Conservation (phyloP, 2,113 vertebrate species). For the Sinocyclocheilus anshuiensis region DNA sequence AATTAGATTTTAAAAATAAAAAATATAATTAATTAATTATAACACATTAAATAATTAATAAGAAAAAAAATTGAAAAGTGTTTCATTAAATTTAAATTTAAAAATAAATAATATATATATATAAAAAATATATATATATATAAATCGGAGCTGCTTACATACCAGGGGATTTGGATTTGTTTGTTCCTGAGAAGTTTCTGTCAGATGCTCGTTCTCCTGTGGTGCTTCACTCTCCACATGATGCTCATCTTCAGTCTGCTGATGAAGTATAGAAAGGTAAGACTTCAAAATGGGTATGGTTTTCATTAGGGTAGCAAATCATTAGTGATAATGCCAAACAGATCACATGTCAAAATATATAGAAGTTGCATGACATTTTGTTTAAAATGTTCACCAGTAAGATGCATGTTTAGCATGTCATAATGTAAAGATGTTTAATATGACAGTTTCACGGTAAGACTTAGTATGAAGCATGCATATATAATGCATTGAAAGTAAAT, state of each 20-base stretch:
- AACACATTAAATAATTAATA: too few relatives aligned
- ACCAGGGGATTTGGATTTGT: constrained; percentile 67
- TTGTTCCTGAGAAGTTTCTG: constrained; percentile 38
- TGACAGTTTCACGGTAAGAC: not conserved
- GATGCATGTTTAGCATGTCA: not conserved
- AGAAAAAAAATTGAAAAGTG: not conserved
- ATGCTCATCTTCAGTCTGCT: constrained; percentile 66
- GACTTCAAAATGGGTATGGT: not conserved
- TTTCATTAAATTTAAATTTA: not conserved
- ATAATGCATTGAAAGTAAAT: not conserved
- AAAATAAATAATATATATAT: not conserved
- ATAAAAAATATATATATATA: not conserved
- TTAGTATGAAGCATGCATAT: not conserved
- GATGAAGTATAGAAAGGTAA: constrained; percentile 49
- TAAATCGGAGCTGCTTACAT: constrained; percentile 33
- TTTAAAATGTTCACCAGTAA: not conserved
- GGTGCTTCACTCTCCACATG: constrained; percentile 63
- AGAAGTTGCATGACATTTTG: not conserved
- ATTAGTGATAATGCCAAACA: not conserved
- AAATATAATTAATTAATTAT: too few relatives aligned
- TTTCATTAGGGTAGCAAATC: not conserved
- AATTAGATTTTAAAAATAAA: too few relatives aligned
- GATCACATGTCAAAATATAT: not conserved
- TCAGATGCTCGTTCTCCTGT: constrained; percentile 60
- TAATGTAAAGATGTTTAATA: not conserved